A percentile compares a stretch with the other conserved stretches of the same genome.
These are phyloP conservation scores for Standfussiana lucernea DNA, from an alignment of 2,888 invertebrate genomes.

Conservation along the genomic window DNA sequence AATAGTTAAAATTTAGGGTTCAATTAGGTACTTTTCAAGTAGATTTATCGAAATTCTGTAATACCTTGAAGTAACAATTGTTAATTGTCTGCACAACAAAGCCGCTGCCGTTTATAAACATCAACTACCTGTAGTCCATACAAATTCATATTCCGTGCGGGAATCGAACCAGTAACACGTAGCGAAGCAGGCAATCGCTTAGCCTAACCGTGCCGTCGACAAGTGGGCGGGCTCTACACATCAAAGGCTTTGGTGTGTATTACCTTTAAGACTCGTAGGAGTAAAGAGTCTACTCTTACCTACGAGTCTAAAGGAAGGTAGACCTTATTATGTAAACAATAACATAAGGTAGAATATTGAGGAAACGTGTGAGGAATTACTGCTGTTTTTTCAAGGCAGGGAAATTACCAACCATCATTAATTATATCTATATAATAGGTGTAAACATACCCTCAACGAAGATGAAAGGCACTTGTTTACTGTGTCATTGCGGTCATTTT, in stretches of 20 bases:
- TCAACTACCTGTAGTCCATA: not conserved
- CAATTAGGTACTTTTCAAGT: not conserved
- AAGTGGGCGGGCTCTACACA: not conserved
- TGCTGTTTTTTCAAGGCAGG: not conserved
- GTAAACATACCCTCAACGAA: too few relatives aligned
- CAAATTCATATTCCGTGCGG: not conserved
- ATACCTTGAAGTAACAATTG: not conserved
- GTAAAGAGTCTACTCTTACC: too few relatives aligned
- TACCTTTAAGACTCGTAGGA: not conserved
- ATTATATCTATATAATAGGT: too few relatives aligned
- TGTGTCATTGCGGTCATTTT: too few relatives aligned
- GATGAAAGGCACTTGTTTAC: too few relatives aligned
- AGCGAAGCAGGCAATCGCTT: not conserved
- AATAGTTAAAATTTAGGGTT: not conserved
- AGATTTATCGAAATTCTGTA: not conserved
- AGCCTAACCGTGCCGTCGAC: not conserved
- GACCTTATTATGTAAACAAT: not conserved
- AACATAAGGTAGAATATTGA: not conserved
- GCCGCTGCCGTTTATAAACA: not conserved
- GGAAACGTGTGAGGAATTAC: constrained; percentile 5
- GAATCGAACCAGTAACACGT: not conserved
- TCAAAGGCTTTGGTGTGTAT: not conserved
- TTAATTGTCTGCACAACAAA: not conserved
- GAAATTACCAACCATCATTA: too few relatives aligned
- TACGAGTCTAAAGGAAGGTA: too few relatives aligned